phyloP scores from a whole-genome alignment of 2,888 invertebrate species.

The Bibio marci region DNA sequence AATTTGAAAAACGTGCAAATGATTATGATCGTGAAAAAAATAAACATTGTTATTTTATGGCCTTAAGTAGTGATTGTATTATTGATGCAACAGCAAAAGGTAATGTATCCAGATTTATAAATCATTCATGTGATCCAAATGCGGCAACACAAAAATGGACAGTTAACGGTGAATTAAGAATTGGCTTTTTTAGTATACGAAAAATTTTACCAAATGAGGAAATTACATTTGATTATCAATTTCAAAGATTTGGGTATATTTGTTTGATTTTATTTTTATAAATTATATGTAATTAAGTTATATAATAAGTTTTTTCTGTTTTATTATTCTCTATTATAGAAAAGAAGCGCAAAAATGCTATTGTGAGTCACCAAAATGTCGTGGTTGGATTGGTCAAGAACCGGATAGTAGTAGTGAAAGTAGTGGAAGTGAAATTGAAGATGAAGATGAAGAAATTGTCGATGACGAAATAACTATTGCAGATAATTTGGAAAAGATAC shows the following conservation, averaged over 20 bases:
- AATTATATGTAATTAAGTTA: neutral
- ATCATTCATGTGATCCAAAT: slow-evolving; percentile 98
- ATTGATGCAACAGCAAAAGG: slow-evolving; percentile 96
- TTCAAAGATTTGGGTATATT: slow-evolving; percentile 82
- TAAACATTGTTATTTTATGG: slow-evolving; percentile 95
- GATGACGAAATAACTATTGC: slow-evolving; percentile 19
- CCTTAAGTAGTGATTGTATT: slow-evolving; percentile 76
- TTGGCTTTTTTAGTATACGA: slow-evolving; percentile 89
- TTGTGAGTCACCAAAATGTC: slow-evolving; percentile 76
- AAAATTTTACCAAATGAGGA: slow-evolving; percentile 78
- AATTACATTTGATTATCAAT: slow-evolving; percentile 97
- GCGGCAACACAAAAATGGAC: slow-evolving; percentile 98
- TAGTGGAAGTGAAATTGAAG: slow-evolving; percentile 21
- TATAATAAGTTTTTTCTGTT: neutral
- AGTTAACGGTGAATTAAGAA: slow-evolving; percentile 78
- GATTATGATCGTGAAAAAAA: slow-evolving; percentile 81
- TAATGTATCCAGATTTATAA: slow-evolving; percentile 92
- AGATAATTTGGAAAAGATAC: slow-evolving; percentile 4
- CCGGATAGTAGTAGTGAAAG: slow-evolving; percentile 33
- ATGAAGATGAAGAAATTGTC: slow-evolving; percentile 19
- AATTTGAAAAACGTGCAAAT: slow-evolving; percentile 75
- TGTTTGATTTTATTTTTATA: slow-evolving; percentile 3
- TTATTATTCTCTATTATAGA: slow-evolving; percentile 32
- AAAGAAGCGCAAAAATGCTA: slow-evolving; percentile 92
- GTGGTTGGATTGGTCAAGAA: slow-evolving; percentile 90